Evolutionary conservation across 2,888 invertebrate genomes (phyloP), one percentile per base, ranked within the genome.

Genomic region (Eupithecia insigniata): DNA sequence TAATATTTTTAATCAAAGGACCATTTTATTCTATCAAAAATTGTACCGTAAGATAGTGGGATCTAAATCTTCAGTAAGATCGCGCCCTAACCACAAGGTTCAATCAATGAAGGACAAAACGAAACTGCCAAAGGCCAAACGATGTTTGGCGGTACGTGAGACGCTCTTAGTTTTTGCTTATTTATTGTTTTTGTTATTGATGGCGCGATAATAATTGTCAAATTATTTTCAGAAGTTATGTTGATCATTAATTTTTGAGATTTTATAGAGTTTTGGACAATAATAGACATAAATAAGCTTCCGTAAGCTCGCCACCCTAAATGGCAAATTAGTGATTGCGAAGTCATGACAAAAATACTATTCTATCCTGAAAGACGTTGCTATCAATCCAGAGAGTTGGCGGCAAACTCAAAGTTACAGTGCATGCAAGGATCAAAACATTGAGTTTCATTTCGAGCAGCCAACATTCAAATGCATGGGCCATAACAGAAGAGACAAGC

Each of bases 31-130:
- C n/a, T n/a, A n/a, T n/a, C n/a, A n/a, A n/a, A n/a, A n/a, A n/a
- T n/a, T n/a, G n/a, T n/a, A n/a, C n/a, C n/a, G n/a, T n/a, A n/a
- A n/a, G n/a, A n/a, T n/a, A n/a, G n/a, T n/a, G n/a, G n/a, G n/a
- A n/a, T n/a, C n/a, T 51, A 10, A 2, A 2, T 22, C 22, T 26
- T 2, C 22, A 30, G 30, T 70, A 60, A 30, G 67, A 66, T 39
- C 70, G 39, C 62, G 66, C 70, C 78, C 36, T 76, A 71, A 78
- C 65, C 69, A 79, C 34, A 76, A 76, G 81, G 80, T 65, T 81
- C 88, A 89, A 90, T 88, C 89, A 88, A 89, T 89, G 87, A 83
- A 81, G 82, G 85, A 86, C 85, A 87, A 85, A 85, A 81, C 79
- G 75, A 78, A 83, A 80, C 82, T 79, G 82, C 81, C 79, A 82